These are phyloP conservation scores for Polydrusus pterygomalis DNA, from an alignment of 2,888 invertebrate genomes.

Conservation along the genomic window DNA sequence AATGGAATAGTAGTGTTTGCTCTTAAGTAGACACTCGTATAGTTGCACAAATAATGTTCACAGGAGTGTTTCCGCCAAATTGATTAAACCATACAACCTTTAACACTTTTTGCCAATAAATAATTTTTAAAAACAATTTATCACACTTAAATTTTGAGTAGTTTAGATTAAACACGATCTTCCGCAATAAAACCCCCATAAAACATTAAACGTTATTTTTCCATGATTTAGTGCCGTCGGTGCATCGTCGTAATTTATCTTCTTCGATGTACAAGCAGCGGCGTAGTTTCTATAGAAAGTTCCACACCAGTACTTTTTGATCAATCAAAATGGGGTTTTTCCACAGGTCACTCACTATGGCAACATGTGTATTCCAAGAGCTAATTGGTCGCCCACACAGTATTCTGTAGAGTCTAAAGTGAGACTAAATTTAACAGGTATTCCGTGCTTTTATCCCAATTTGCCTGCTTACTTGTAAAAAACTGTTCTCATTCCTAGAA, in stretches of 20 bases:
- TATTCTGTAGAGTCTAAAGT: no score
- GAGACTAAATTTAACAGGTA: no score
- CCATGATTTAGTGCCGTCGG: conserved; percentile 61
- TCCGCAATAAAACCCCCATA: conserved; percentile 53
- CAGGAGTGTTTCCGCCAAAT: conserved; percentile 10
- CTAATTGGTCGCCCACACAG: no score
- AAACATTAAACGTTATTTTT: conserved; percentile 57
- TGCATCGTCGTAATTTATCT: conserved; percentile 61
- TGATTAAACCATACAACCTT: conserved; percentile 28
- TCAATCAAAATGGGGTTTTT: no score
- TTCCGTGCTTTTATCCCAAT: no score
- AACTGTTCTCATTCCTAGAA: no score
- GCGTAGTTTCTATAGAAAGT: conserved; percentile 14
- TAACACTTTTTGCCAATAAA: conserved; percentile 40
- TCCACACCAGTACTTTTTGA: no score
- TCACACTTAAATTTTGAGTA: conserved; percentile 53
- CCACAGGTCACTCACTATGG: no score
- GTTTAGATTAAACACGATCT: conserved; percentile 54
- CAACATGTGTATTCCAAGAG: no score
- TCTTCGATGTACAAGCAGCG: conserved; percentile 56
- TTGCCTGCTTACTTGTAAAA: no score
- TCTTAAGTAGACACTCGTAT: no score
- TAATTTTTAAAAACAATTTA: conserved; percentile 50
- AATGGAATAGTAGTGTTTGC: no score
- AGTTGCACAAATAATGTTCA: not conserved